A percentile compares a stretch with the other conserved stretches of the same genome.
phyloP scores from a whole-genome alignment of 2,888 invertebrate genomes.

The Sphaerophoria rueppellii region DNA sequence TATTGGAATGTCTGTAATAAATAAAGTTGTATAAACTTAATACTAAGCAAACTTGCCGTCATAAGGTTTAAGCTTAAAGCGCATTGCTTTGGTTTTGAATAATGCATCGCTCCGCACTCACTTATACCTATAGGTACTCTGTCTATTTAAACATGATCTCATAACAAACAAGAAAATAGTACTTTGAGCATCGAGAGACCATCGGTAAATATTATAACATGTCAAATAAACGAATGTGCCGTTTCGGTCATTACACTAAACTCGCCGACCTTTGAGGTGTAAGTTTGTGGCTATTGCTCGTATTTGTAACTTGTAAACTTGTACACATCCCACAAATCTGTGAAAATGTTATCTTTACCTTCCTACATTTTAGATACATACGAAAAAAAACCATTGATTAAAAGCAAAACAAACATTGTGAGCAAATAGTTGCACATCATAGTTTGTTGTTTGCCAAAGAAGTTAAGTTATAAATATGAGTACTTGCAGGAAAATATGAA shows the following conservation, averaged over 20 bases:
- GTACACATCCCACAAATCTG: neutral
- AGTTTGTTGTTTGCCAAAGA: neutral
- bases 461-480: too few relatives aligned
- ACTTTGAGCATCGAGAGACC: neutral
- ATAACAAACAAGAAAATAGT: slow-evolving; percentile 5
- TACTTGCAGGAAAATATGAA: slow-evolving; percentile 12
- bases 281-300: neutral
- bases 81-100: too few relatives aligned
- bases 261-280: slow-evolving; percentile 15
- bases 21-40: too few relatives aligned
- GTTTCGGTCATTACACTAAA: neutral
- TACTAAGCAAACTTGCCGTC: too few relatives aligned
- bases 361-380: neutral
- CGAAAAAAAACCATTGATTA: slow-evolving; percentile 18
- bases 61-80: too few relatives aligned
- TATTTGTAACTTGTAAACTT: slow-evolving; percentile 32
- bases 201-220: neutral
- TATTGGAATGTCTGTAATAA: too few relatives aligned
- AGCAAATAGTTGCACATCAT: slow-evolving; percentile 56
- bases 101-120: too few relatives aligned
- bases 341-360: too few relatives aligned
- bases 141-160: neutral
- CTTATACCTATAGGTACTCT: too few relatives aligned
- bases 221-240: neutral
- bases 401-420: slow-evolving; percentile 48